Conservation (phyloP, 1,140 invertebrate genomes). For the Frieseomelitta varia region DNA sequence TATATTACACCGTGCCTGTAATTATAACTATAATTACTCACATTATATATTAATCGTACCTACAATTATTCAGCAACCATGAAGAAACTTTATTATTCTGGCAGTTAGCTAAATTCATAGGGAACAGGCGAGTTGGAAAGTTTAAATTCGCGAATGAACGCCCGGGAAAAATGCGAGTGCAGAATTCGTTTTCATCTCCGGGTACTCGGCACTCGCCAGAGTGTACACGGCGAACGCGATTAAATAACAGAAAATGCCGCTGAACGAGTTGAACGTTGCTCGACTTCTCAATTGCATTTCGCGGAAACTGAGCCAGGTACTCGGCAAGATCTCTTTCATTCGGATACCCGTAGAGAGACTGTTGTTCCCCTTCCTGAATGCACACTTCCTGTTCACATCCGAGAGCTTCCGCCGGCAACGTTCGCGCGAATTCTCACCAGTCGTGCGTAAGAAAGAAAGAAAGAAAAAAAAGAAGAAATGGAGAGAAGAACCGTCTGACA, state of each 20-base stretch:
- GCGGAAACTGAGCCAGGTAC: background rate
- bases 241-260: background rate
- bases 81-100: too few relatives aligned
- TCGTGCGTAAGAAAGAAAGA: background rate
- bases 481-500: background rate
- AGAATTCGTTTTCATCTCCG: background rate
- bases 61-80: too few relatives aligned
- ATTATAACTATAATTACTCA: too few relatives aligned
- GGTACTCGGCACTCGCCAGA: background rate
- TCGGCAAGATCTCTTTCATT: slow-evolving; percentile 1
- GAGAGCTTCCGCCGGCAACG: slow-evolving; percentile 34
- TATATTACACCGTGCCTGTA: too few relatives aligned
- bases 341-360: slow-evolving; percentile 41
- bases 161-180: too few relatives aligned
- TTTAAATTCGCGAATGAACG: too few relatives aligned
- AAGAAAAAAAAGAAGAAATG: background rate
- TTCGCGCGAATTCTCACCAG: slow-evolving; percentile 8
- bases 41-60: too few relatives aligned
- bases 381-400: slow-evolving; percentile 29
- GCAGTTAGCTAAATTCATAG: too few relatives aligned
- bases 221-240: too few relatives aligned
- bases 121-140: too few relatives aligned
- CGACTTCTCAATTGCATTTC: background rate
- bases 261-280: background rate
- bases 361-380: slow-evolving; percentile 36